Percentiles rank a stretch among this genome's conserved stretches.
These are phyloP conservation scores for Patella ulyssiponensis DNA, from an alignment of 2,888 invertebrate genomes.

Conservation along the genomic window DNA sequence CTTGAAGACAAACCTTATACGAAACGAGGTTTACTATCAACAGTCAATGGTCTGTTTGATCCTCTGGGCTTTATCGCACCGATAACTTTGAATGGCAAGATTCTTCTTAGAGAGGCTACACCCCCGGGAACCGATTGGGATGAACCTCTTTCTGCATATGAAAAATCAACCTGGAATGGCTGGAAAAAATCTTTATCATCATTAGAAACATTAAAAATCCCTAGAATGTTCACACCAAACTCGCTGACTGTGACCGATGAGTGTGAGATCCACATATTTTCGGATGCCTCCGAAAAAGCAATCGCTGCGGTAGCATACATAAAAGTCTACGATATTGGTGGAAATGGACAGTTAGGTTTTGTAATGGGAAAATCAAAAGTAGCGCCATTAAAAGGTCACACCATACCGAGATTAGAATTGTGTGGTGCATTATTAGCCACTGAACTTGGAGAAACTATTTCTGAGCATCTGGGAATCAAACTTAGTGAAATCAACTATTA, in stretches of 20 bases:
- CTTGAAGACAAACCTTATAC: slow-evolving; percentile 12
- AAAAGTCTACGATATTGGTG: slow-evolving; percentile 8
- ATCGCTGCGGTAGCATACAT: slow-evolving; percentile 31
- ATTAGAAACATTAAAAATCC: not conserved
- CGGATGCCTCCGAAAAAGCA: slow-evolving; percentile 33
- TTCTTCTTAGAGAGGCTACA: slow-evolving; percentile 7
- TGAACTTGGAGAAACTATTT: not conserved
- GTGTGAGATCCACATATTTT: not conserved
- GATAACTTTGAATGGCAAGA: slow-evolving; percentile 7
- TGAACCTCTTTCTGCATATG: slow-evolving; percentile 16
- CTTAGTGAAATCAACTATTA: not conserved
- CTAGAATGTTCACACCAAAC: not conserved
- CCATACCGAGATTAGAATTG: not conserved
- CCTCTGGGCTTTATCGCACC: slow-evolving; percentile 20
- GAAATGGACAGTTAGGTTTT: slow-evolving; percentile 22
- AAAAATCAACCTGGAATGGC: not conserved
- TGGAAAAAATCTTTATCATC: slow-evolving; percentile 8
- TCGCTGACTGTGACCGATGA: not conserved
- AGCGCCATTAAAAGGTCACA: slow-evolving; percentile 28
- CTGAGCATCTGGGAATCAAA: not conserved
- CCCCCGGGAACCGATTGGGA: slow-evolving; percentile 12
- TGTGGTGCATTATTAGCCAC: not conserved
- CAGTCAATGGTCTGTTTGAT: slow-evolving; percentile 20
- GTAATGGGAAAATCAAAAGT: slow-evolving; percentile 39
- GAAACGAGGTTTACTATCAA: slow-evolving; percentile 4